These are phyloP conservation scores for Passer montanus DNA, from an alignment of 2,113 vertebrate species.

Conservation along the genomic window DNA sequence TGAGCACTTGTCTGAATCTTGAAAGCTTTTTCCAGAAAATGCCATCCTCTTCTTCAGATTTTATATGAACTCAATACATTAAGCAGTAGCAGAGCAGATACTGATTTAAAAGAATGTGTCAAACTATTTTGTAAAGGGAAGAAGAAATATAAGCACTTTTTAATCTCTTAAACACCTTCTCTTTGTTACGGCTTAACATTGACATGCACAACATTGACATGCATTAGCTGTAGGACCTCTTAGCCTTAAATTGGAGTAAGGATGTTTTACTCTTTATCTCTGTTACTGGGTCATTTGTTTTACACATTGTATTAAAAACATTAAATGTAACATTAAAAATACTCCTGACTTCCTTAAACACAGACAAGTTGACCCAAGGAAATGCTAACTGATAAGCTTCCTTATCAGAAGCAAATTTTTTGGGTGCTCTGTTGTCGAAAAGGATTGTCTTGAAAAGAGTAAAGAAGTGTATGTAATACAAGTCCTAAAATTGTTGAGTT, in stretches of 20 bases:
- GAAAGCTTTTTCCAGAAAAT: not conserved
- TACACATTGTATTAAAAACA: not conserved
- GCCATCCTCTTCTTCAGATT: not conserved
- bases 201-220: not conserved
- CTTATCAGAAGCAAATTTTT: not conserved
- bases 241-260: not conserved
- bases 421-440: not conserved
- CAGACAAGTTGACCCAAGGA: not conserved
- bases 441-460: not conserved
- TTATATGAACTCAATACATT: not conserved
- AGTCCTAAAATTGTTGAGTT: not conserved
- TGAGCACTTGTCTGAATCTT: not conserved
- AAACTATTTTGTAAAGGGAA: not conserved
- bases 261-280: not conserved
- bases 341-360: not conserved
- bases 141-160: not conserved
- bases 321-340: not conserved
- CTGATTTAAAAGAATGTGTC: not conserved
- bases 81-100: not conserved
- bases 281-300: not conserved
- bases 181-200: not conserved
- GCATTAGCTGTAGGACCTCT: not conserved
- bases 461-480: not conserved
- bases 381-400: not conserved
- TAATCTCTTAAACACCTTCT: not conserved